Base-by-base conservation (phyloP, 2,888 invertebrate species). In the Dendrolimus houi region DNA sequence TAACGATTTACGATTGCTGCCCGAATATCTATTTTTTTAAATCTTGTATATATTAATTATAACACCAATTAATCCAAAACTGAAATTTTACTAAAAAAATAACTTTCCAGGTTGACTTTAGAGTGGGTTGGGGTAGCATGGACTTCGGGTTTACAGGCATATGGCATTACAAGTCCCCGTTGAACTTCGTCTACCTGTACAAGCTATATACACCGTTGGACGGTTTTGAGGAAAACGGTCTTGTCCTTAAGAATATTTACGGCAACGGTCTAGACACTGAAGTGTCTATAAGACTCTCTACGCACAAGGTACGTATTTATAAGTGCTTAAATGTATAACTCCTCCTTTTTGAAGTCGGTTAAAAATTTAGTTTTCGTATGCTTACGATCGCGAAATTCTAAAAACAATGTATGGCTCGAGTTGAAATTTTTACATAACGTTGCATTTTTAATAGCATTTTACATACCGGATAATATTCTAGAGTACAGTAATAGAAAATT, bases 111-210 rank as follows among this genome's bases (percentile, higher is more conserved):
- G 88, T 95, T 40, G 96, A 96, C 71, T 94, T 96, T 75, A 90
- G 95, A 58, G 91, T 95, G 29, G 94, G 94, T 17, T 96, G 95
- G 93, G 95, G 96, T 65, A 92, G 92, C 55, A 91, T 95, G 70
- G 93, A 94, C 56, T 91, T 94, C 41, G 96, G 96, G 9, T 95
- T 96, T 76, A 93, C 94, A 0, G 96, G 96, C 53, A 93, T 95
- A 53, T 96, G 96, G 94, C 94, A 93, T 70, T 95, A 93, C 81
- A 87, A 75, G 10, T 90, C 80, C 55, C 75, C 93, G 14, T 92
- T 93, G 10, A 94, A 96, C 79, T 95, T 96, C 63, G 94, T 96
- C 62, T 96, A 96, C 77, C 92, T 94, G 0, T 96, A 95, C 78
- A 93, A 94, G 65, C 81, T 96, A 53, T 95, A 93, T 72, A 95